These are phyloP conservation scores for Mixornis gularis DNA, from an alignment of 2,113 vertebrate species.

Conservation along the genomic window DNA sequence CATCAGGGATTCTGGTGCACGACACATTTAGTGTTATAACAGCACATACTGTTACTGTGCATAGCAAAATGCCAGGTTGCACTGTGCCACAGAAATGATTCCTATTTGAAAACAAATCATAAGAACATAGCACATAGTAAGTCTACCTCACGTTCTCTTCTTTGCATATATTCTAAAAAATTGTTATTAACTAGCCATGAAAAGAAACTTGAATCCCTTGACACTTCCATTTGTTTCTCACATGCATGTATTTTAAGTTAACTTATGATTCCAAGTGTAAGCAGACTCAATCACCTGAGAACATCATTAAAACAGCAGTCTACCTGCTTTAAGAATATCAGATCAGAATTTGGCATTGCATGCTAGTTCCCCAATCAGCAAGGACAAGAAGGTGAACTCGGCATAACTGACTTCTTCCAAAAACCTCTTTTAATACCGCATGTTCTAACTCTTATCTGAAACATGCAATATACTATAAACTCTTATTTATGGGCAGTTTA, in stretches of 20 bases:
- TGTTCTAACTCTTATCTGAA: neutral
- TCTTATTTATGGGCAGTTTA: conserved; percentile 20
- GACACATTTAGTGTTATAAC: neutral
- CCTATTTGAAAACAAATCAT: neutral
- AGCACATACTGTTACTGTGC: neutral
- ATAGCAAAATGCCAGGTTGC: neutral
- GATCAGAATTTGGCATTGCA: neutral
- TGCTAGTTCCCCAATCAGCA: neutral
- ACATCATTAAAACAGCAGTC: neutral
- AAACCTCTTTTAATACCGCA: neutral
- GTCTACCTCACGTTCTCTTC: neutral
- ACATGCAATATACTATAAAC: neutral
- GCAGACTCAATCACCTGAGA: neutral
- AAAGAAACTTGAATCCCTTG: neutral
- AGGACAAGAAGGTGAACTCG: neutral
- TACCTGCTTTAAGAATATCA: neutral
- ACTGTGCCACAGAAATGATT: neutral
- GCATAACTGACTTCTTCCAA: neutral
- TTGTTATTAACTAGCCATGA: neutral
- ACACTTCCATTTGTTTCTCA: neutral
- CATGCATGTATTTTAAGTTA: neutral
- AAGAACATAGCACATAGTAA: neutral
- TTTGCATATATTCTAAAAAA: neutral
- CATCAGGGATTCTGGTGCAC: neutral
- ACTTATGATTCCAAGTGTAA: neutral